Evolutionary conservation across 2,113 vertebrate genomes (phyloP).

Genomic region (Indicator maculatus): DNA sequence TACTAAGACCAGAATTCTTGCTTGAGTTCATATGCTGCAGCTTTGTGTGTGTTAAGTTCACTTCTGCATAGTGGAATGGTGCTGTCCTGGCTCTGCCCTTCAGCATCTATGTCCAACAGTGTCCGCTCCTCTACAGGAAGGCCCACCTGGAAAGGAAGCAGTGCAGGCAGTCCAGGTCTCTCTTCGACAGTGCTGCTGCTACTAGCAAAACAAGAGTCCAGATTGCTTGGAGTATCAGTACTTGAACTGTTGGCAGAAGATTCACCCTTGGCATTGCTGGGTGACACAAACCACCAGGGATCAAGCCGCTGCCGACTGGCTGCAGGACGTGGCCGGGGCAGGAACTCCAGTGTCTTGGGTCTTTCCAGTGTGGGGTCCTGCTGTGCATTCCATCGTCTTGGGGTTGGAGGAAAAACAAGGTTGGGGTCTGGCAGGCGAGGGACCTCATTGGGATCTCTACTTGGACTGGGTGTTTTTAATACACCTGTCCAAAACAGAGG

Average conservation of each 20-base stretch:
- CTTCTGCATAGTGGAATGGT: constrained; percentile 91
- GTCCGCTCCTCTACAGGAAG: constrained; percentile 77
- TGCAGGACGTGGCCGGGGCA: constrained; percentile 91
- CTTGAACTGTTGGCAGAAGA: constrained; percentile 93
- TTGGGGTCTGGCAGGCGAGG: constrained; percentile 94
- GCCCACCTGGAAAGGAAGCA: constrained; percentile 79
- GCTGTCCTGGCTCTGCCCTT: constrained; percentile 90
- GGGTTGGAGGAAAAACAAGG: constrained; percentile 91
- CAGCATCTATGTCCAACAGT: constrained; percentile 89
- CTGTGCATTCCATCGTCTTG: constrained; percentile 84
- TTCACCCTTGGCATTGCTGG: constrained; percentile 80
- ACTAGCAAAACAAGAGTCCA: constrained; percentile 88
- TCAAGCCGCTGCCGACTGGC: constrained; percentile 86
- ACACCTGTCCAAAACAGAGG: constrained; percentile 64
- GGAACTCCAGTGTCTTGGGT: constrained; percentile 94
- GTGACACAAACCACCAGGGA: constrained; percentile 86
- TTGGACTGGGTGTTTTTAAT: constrained; percentile 82
- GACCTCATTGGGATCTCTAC: constrained; percentile 82
- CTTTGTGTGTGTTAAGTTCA: constrained; percentile 80
- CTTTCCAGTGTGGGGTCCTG: constrained; percentile 86
- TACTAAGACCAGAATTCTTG: constrained; percentile 90
- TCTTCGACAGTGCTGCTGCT: constrained; percentile 84
- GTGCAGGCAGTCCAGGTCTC: constrained; percentile 80
- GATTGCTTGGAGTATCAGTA: constrained; percentile 92
- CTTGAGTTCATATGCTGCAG: constrained; percentile 84